A percentile compares a stretch with the other conserved stretches of the same genome.
phyloP scores from a whole-genome alignment of 2,797 vertebrate species.

The Mallotus villosus region DNA sequence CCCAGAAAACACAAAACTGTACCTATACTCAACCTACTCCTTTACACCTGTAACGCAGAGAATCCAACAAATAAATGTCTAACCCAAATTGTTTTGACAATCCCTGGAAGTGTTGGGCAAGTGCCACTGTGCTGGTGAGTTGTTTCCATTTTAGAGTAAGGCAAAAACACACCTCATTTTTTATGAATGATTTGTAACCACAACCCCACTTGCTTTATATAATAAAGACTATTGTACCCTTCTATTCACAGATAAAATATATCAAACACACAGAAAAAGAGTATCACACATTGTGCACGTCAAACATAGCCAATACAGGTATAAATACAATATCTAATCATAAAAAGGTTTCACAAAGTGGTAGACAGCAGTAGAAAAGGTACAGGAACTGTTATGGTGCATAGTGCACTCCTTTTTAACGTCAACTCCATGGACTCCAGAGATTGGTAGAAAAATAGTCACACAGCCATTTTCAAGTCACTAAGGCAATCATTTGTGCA shows the following conservation, averaged over 20 bases:
- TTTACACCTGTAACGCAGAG: too few relatives aligned
- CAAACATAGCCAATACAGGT: background rate
- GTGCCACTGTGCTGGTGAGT: too few relatives aligned
- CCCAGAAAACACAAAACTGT: too few relatives aligned
- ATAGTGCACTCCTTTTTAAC: background rate
- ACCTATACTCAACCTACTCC: too few relatives aligned
- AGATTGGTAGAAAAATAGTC: background rate
- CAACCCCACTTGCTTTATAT: constrained; percentile 28
- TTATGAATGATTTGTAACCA: constrained; percentile 55
- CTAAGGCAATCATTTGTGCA: too few relatives aligned
- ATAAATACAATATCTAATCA: constrained; percentile 10
- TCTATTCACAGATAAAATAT: constrained; percentile 10
- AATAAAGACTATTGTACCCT: background rate
- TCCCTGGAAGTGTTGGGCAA: too few relatives aligned
- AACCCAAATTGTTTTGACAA: too few relatives aligned
- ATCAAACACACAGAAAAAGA: background rate
- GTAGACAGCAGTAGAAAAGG: constrained; percentile 24
- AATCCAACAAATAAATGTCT: too few relatives aligned
- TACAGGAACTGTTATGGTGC: background rate
- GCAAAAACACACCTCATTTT: constrained; percentile 3
- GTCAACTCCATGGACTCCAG: constrained; percentile 4
- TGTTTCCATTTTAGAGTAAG: too few relatives aligned
- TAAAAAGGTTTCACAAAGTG: constrained; percentile 2
- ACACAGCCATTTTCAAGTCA: constrained; percentile 3
- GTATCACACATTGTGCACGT: background rate